Conservation (phyloP, 2,888 invertebrate genomes). For the Drosophila cracens region DNA sequence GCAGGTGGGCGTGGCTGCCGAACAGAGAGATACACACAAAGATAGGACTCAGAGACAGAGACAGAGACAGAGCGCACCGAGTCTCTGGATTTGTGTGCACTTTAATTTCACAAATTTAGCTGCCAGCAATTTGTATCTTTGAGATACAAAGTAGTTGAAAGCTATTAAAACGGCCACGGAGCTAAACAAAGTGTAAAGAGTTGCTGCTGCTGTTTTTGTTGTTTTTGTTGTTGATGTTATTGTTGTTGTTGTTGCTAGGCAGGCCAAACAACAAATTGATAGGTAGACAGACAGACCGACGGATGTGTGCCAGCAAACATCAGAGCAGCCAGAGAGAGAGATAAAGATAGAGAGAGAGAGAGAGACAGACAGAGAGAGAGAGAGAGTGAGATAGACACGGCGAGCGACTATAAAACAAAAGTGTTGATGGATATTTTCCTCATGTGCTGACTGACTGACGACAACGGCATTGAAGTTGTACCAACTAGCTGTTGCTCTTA, state of each 20-base stretch:
- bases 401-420: slow-evolving; percentile 73
- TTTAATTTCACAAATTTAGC: slow-evolving; percentile 71
- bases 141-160: slow-evolving; percentile 75
- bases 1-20: slow-evolving; percentile 54
- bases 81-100: slow-evolving; percentile 53
- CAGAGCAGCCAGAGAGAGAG: slow-evolving; percentile 3
- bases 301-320: slow-evolving; percentile 78
- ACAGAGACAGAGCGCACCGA: background rate
- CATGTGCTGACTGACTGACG: slow-evolving; percentile 71
- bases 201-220: slow-evolving; percentile 25
- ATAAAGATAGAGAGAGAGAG: background rate
- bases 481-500: slow-evolving; percentile 18
- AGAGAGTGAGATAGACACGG: slow-evolving; percentile 8
- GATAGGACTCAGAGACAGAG: slow-evolving; percentile 1
- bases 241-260: slow-evolving; percentile 34
- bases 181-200: slow-evolving; percentile 72
- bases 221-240: slow-evolving; percentile 14
- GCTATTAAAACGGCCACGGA: slow-evolving; percentile 75
- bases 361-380: background rate
- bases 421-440: slow-evolving; percentile 82
- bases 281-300: slow-evolving; percentile 51
- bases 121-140: slow-evolving; percentile 70
- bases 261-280: slow-evolving; percentile 78
- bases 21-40: background rate
- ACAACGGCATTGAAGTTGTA: slow-evolving; percentile 67